Conservation (phyloP, 2,113 vertebrate genomes). For the Trogon melanurus region DNA sequence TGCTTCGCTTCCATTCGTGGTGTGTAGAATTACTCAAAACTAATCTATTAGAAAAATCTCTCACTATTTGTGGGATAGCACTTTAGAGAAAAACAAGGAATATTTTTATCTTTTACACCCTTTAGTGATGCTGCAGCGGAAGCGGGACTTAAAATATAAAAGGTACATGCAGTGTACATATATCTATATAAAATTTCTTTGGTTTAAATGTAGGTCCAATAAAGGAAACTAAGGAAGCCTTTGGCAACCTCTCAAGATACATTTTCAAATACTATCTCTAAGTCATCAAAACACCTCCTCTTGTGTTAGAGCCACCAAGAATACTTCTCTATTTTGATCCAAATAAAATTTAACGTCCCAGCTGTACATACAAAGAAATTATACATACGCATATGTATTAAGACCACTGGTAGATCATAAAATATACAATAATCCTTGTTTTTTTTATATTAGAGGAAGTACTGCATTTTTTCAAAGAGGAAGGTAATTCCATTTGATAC, state of each 20-base stretch:
- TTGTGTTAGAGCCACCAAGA: not conserved
- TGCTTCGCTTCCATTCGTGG: not conserved
- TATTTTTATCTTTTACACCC: not conserved
- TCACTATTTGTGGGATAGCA: fast-evolving
- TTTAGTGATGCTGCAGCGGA: not conserved
- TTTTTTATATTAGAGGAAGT: not conserved
- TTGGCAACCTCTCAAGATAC: not conserved
- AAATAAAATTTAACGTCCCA: not conserved
- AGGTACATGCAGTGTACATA: not conserved
- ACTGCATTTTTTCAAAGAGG: not conserved
- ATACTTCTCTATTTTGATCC: not conserved
- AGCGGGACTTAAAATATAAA: not conserved
- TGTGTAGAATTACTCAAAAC: not conserved
- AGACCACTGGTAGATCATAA: not conserved
- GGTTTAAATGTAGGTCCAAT: not conserved
- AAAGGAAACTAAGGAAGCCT: not conserved
- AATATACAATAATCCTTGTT: not conserved
- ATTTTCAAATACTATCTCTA: not conserved
- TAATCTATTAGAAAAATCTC: not conserved
- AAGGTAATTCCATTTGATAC: not conserved
- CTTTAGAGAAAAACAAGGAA: not conserved
- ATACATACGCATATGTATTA: not conserved
- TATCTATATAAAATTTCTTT: not conserved
- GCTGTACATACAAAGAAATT: not conserved
- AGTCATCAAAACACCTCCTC: not conserved